Evolutionary conservation across 2,888 invertebrate species (phyloP), one percentile per base, ranked within the genome.

Genomic region (Caradrina kadenii): DNA sequence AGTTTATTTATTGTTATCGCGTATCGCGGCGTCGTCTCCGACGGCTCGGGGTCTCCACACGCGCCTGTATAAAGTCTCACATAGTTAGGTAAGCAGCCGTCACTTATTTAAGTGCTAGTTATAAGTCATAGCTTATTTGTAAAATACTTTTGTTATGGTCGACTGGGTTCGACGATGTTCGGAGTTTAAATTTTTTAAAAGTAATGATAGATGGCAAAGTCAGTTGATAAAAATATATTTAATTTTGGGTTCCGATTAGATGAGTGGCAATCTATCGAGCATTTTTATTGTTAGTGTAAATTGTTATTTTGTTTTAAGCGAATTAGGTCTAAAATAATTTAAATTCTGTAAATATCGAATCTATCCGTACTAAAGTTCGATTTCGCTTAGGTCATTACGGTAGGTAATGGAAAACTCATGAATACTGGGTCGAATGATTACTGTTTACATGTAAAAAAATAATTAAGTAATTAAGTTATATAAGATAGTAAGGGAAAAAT

Each of bases 251-350:
- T 94, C 92, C 91, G 94, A 93, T 93, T 88, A 91, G 92, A 93
- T 90, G 92, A 90, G 92, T 90, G 93, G 92, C 93, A 88, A 93
- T 94, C 94, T 94, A 93, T 93, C 94, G 95, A 95, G 95, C 95
- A 95, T 95, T 95, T 94, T 94, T 93, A 95, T 93, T 91, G 94
- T 95, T 95, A 95, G 93, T 95, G 94, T 95, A 94, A 94, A 95
- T 95, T 95, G 95, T 95, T 95, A 95, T 95, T 95, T 95, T 95
- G 95, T 95, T 95, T 94, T 95, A 95, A 95, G 95, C 90, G 91
- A 90, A 86, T 76, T 95, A 94, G 91, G 88, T 93, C 90, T 94
- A 95, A 94, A 93, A 86, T 95, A 95, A 95, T 92, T 94, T 94
- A 95, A 95, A 93, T 87, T 86, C 85, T 95, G 95, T 95, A 95